A percentile compares a stretch with the other conserved stretches of the same genome.
Evolutionary conservation across 2,888 invertebrate genomes (phyloP).

Genomic region (Tribolium freemani): DNA sequence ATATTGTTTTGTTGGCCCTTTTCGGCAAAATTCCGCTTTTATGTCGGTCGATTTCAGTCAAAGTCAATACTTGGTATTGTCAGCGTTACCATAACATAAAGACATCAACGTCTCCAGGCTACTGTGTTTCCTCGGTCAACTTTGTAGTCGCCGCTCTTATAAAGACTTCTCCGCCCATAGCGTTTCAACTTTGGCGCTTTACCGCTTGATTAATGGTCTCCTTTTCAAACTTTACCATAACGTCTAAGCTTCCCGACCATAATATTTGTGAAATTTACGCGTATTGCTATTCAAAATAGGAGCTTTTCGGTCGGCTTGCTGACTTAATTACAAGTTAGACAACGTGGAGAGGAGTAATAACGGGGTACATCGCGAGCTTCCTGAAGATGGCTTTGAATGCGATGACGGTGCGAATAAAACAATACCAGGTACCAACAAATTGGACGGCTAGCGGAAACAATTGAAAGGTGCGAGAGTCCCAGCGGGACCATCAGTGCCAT

Average conservation of each 20-base stretch:
- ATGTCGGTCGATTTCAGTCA: slow-evolving; percentile 17
- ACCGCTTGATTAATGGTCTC: slow-evolving; percentile 39
- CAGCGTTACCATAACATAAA: slow-evolving; percentile 35
- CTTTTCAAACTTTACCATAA: slow-evolving; percentile 31
- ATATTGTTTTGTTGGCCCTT: no score
- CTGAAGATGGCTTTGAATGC: slow-evolving; percentile 54
- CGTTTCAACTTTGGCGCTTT: slow-evolving; percentile 39
- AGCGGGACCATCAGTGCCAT: slow-evolving; percentile 45
- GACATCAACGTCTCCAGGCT: slow-evolving; percentile 38
- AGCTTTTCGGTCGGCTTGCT: slow-evolving; percentile 47
- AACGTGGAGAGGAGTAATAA: slow-evolving; percentile 47
- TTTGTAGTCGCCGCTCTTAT: slow-evolving; percentile 39
- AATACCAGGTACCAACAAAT: slow-evolving; percentile 50
- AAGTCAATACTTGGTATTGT: slow-evolving; percentile 36
- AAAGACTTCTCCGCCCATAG: slow-evolving; percentile 40
- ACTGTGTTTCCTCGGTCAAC: slow-evolving; percentile 34
- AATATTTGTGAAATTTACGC: slow-evolving; percentile 32
- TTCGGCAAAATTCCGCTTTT: neutral
- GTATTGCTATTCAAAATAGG: slow-evolving; percentile 4
- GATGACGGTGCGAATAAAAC: slow-evolving; percentile 53
- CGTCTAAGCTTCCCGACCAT: slow-evolving; percentile 24
- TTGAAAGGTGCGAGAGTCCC: slow-evolving; percentile 44
- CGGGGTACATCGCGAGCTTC: slow-evolving; percentile 54
- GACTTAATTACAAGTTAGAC: slow-evolving; percentile 53
- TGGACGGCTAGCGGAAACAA: slow-evolving; percentile 46